Evolutionary conservation across 1,140 invertebrate genomes (phyloP).

Genomic region (Diplogasteroides magnus): DNA sequence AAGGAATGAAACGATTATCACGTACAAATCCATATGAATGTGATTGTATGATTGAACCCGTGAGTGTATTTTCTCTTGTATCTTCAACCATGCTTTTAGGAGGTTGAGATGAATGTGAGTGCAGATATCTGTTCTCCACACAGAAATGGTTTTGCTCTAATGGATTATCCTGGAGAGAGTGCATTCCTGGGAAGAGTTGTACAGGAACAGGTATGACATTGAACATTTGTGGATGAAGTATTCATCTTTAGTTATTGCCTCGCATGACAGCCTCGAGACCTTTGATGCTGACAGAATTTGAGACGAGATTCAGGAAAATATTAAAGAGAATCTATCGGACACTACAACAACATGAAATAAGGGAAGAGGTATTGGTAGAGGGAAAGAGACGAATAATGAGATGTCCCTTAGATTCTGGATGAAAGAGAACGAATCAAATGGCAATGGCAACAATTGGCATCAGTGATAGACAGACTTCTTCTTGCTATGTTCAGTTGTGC

Average conservation of each 20-base stretch:
- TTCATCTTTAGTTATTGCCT: constrained; percentile 34
- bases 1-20: constrained; percentile 7
- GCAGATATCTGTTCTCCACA: background rate
- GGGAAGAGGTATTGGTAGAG: constrained; percentile 58
- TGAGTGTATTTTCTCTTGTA: constrained; percentile 2
- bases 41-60: constrained; percentile 38
- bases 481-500: constrained; percentile 63
- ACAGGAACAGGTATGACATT: constrained; percentile 38
- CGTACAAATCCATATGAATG: constrained; percentile 31
- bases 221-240: constrained; percentile 1
- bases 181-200: constrained; percentile 39
- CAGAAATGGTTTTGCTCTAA: constrained; percentile 5
- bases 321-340: constrained; percentile 48
- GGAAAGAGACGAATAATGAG: too few species aligned
- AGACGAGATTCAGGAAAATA: constrained; percentile 45
- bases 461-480: constrained; percentile 67
- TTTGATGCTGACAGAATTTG: constrained; percentile 44
- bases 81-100: background rate
- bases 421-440: constrained; percentile 65
- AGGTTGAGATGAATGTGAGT: background rate
- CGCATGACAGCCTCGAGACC: constrained; percentile 36
- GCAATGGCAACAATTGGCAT: constrained; percentile 73
- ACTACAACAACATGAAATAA: constrained; percentile 61
- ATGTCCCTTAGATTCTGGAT: constrained; percentile 64
- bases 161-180: constrained; percentile 30